Conservation (phyloP, 2,113 vertebrate species). For the Fulmarus glacialis region DNA sequence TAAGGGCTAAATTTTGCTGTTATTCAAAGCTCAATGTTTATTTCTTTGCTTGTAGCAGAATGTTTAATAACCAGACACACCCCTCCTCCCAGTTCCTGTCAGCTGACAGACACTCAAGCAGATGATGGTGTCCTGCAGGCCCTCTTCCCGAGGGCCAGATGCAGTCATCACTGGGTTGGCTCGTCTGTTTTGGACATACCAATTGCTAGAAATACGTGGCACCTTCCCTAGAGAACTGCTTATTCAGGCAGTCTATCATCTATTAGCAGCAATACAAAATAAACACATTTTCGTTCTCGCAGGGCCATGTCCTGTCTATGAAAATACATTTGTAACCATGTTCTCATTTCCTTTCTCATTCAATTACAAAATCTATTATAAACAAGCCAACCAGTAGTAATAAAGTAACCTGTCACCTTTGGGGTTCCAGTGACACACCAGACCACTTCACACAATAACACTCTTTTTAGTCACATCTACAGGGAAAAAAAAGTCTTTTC, state of each 20-base stretch:
- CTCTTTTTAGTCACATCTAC: not conserved
- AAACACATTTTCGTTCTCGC: not conserved
- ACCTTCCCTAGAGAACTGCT: not conserved
- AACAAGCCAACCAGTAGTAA: not conserved
- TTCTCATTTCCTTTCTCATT: not conserved
- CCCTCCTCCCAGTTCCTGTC: not conserved
- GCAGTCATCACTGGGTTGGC: too few species aligned
- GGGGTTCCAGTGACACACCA: not conserved
- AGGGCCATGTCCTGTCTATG: not conserved
- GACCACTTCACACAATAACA: not conserved
- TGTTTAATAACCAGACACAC: not conserved
- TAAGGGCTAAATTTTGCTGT: not conserved
- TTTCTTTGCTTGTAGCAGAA: not conserved
- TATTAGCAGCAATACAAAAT: not conserved
- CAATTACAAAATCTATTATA: not conserved
- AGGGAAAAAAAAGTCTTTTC: not conserved
- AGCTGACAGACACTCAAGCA: not conserved
- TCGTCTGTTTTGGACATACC: too few species aligned
- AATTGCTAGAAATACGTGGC: not conserved
- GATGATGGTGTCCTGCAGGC: not conserved
- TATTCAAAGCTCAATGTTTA: not conserved
- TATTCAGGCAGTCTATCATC: not conserved
- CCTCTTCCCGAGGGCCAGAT: not conserved
- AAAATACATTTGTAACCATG: not conserved
- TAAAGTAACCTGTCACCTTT: not conserved